These are phyloP conservation scores for Ifrita kowaldi DNA, from an alignment of 2,113 vertebrate species.

Conservation along the genomic window DNA sequence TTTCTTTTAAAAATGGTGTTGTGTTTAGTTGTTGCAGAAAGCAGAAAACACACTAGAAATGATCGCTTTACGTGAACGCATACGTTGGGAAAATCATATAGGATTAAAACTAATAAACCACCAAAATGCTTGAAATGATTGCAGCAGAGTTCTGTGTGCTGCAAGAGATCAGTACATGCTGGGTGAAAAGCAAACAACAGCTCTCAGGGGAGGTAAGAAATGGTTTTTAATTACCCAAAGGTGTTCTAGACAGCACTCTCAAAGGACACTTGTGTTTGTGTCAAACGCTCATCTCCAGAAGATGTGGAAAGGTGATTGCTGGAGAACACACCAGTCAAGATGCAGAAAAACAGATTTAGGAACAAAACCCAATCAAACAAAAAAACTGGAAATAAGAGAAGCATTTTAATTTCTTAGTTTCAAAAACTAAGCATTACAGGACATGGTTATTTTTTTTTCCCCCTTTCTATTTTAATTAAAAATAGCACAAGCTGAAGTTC, in stretches of 20 bases:
- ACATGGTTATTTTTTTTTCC: neutral
- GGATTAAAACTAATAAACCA: neutral
- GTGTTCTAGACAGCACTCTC: neutral
- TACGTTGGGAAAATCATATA: neutral
- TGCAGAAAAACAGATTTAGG: neutral
- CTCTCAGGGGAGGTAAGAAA: neutral
- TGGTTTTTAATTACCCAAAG: neutral
- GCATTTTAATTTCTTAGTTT: neutral
- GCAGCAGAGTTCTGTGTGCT: neutral
- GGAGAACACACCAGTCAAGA: neutral
- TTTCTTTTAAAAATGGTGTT: neutral
- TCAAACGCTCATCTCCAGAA: neutral
- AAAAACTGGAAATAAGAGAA: neutral
- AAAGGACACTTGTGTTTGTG: neutral
- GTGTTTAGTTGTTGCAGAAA: neutral
- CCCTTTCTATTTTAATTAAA: neutral
- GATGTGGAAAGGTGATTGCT: neutral
- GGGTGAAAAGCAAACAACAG: neutral
- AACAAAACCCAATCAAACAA: neutral
- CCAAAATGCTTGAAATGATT: neutral
- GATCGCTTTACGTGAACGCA: fast-evolving
- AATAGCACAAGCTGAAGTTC: neutral
- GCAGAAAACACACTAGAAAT: neutral
- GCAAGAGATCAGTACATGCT: neutral
- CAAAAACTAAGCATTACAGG: neutral